Evolutionary conservation across 1,140 invertebrate genomes (phyloP).

Genomic region (Mamestra configurata): DNA sequence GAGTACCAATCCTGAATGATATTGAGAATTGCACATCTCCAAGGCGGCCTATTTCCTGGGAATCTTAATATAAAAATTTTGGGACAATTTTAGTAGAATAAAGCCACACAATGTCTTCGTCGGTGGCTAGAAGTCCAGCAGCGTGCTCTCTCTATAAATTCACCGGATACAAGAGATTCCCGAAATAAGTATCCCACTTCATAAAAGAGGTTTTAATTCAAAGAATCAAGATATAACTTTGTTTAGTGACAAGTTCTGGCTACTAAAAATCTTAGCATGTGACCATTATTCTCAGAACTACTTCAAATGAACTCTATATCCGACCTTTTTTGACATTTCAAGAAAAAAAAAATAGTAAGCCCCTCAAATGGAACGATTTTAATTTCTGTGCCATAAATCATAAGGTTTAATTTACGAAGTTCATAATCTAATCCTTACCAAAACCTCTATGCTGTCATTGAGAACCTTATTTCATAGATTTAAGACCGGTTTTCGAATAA

Average conservation of each 20-base stretch:
- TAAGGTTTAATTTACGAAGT: conserved; percentile 48
- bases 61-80: not conserved
- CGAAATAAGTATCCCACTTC: conserved; percentile 22
- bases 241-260: conserved; percentile 16
- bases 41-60: not conserved
- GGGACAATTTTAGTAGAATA: not conserved
- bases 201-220: conserved; percentile 34
- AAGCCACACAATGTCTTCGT: not conserved
- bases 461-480: not conserved
- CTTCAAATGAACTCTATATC: conserved; percentile 46
- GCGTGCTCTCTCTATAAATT: not conserved
- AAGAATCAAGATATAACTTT: conserved; percentile 40
- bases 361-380: conserved; percentile 15
- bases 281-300: conserved; percentile 41
- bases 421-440: conserved; percentile 45
- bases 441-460: not conserved
- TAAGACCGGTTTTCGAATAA: conserved; percentile 17
- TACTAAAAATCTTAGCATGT: conserved; percentile 44
- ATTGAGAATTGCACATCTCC: not conserved
- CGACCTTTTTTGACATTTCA: conserved; percentile 17
- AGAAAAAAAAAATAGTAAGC: conserved; percentile 13
- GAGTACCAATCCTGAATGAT: too few relatives aligned
- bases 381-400: conserved; percentile 42
- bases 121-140: not conserved
- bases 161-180: conserved; percentile 2